A percentile compares a stretch with the other conserved stretches of the same genome.
Evolutionary conservation across 1,140 invertebrate species (phyloP).

Genomic region (Onthophagus taurus): DNA sequence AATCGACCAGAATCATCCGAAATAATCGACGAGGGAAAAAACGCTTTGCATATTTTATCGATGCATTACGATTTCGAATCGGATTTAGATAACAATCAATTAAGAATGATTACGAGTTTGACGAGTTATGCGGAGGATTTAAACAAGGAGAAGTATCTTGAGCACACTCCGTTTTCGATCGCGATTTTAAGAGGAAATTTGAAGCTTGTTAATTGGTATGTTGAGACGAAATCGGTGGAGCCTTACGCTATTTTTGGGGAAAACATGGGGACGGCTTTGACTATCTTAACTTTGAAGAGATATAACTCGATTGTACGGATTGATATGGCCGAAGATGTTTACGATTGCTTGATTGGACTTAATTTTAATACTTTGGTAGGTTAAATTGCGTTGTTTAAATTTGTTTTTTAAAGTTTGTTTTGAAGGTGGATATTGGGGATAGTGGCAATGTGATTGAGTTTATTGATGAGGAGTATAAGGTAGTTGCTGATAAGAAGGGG

Average conservation of each 20-base stretch:
- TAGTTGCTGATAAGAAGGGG: no score
- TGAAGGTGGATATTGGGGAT: background rate
- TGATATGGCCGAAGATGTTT: slow-evolving; percentile 17
- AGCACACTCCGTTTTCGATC: slow-evolving; percentile 27
- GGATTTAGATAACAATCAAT: slow-evolving; percentile 10
- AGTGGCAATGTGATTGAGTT: slow-evolving; percentile 15
- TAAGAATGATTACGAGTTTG: slow-evolving; percentile 16
- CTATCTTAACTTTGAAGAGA: slow-evolving; percentile 23
- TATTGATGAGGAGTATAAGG: slow-evolving; percentile 16
- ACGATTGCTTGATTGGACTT: slow-evolving; percentile 19
- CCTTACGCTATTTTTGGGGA: slow-evolving; percentile 22
- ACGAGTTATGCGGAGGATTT: slow-evolving; percentile 16
- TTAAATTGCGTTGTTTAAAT: background rate
- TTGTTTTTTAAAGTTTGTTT: background rate
- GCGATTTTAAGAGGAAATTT: slow-evolving; percentile 28
- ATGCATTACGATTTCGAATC: slow-evolving; percentile 28
- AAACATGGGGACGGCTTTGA: slow-evolving; percentile 27
- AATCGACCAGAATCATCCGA: background rate
- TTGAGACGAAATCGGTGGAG: slow-evolving; percentile 19
- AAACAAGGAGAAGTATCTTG: slow-evolving; percentile 23
- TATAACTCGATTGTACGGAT: slow-evolving; percentile 20
- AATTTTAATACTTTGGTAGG: slow-evolving; percentile 26
- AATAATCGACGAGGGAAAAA: slow-evolving; percentile 23
- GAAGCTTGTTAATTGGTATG: slow-evolving; percentile 19
- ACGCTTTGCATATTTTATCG: slow-evolving; percentile 27